Base-by-base conservation (phyloP, 2,797 vertebrate species). In the Labroides dimidiatus region DNA sequence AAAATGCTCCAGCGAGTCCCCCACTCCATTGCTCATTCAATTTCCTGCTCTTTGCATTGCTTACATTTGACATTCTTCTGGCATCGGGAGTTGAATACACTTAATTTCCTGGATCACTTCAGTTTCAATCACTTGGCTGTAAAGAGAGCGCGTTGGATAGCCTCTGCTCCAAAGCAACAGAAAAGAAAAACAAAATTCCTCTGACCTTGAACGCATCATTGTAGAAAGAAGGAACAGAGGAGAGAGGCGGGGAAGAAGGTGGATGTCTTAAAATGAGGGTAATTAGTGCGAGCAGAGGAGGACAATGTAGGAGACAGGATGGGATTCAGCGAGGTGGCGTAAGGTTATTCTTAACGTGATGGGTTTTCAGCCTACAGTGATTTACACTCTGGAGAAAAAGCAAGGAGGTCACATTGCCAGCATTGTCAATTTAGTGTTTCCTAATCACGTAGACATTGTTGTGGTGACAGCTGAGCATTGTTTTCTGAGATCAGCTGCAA, bases 51-150 rank as follows among this genome's bases (percentile, higher is more conserved):
- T 63, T 55, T 54, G 65, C 70, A 67, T 78, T 82, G 61, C 65
- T 75, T 72, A 64, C 60, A 64, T 72, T 72, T 68, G 16, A 52
- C 19, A 24, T 61, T 60, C 70, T 62, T 82, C 58, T 64, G 50
- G 64, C 43, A 55, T 11, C 17, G 0, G 48, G 43, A 50, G 11
- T 17, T 67, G 37, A 75, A 68, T 52, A 24, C 55, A 43, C 45
- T 71, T 71, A 42, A 72, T 75, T 78, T 87, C 80, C 69, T 75
- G 69, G 61, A 70, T 81, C 37, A 48, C 37, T 65, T 82, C 56
- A 54, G 68, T 75, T 79, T 72, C 42, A 67, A 75, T 78, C 64
- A 68, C 56, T 39, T 42, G 12, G 43, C 55, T 58, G 54, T 51
- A 23, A 62, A 20, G 30, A 54, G 39, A 49, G 17, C 24, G 27